phyloP scores from a whole-genome alignment of 2,797 vertebrate species.

The Gallirallus australis region DNA sequence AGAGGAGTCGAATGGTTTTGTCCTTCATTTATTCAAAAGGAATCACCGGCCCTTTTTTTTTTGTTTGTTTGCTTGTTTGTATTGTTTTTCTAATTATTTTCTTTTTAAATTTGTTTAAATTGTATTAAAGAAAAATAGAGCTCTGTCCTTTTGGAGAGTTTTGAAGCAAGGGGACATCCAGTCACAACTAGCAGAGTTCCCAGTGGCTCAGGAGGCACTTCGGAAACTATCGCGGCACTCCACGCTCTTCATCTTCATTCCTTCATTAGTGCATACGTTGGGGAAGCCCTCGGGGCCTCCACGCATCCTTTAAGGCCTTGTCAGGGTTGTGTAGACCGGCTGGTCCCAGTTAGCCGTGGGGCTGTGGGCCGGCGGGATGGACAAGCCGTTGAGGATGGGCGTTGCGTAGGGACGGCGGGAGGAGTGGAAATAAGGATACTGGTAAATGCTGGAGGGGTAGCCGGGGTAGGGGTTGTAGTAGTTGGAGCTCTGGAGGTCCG shows the following conservation, averaged over 20 bases:
- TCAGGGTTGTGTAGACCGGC: conserved; percentile 96
- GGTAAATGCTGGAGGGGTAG: conserved; percentile 93
- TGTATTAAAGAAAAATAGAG: conserved; percentile 57
- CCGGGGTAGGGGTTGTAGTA: conserved; percentile 94
- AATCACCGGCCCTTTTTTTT: not conserved
- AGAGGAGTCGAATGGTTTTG: conserved; percentile 77
- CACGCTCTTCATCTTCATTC: conserved; percentile 39
- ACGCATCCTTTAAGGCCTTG: conserved; percentile 80
- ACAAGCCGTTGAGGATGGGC: conserved; percentile 91
- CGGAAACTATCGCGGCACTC: conserved; percentile 42
- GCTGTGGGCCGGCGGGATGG: conserved; percentile 92
- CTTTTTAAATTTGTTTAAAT: not conserved
- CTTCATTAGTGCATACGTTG: conserved; percentile 80
- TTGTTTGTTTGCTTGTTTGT: not conserved
- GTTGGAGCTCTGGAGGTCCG: conserved; percentile 93
- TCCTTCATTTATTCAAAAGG: conserved; percentile 73
- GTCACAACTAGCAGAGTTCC: conserved; percentile 22
- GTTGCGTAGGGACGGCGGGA: conserved; percentile 91
- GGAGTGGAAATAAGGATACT: conserved; percentile 96
- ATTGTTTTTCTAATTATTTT: not conserved
- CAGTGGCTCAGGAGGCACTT: conserved; percentile 91
- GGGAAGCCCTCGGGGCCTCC: conserved; percentile 40
- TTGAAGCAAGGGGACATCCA: conserved; percentile 12
- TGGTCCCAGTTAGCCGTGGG: conserved; percentile 94
- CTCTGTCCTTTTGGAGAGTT: conserved; percentile 37